A percentile compares a stretch with the other conserved stretches of the same genome.
These are phyloP conservation scores for Anhinga rufa DNA, from an alignment of 2,113 vertebrate species.

Conservation along the genomic window DNA sequence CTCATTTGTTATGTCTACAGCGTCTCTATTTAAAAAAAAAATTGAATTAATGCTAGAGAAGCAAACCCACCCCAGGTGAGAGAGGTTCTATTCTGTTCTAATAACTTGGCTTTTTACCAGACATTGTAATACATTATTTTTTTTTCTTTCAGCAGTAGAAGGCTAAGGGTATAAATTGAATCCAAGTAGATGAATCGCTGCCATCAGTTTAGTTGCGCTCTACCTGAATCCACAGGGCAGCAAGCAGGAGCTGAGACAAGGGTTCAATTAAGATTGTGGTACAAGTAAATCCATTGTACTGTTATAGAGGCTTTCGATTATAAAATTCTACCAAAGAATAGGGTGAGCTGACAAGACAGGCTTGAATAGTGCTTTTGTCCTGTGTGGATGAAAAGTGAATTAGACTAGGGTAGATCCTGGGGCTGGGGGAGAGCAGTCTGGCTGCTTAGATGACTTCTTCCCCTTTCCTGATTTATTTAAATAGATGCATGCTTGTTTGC, in stretches of 20 bases:
- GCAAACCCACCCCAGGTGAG: slow-evolving; percentile 14
- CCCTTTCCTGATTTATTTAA: neutral
- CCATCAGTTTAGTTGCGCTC: slow-evolving; percentile 5
- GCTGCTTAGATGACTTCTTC: neutral
- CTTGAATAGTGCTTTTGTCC: neutral
- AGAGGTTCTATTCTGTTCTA: slow-evolving; percentile 12
- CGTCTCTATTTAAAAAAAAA: neutral
- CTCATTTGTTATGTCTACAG: neutral
- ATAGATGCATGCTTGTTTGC: neutral
- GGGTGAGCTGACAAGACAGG: neutral
- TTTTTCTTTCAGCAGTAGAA: slow-evolving; percentile 22
- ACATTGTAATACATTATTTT: neutral
- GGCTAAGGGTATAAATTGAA: slow-evolving; percentile 36
- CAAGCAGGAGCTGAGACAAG: neutral
- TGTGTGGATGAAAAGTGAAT: neutral
- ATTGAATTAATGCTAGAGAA: neutral
- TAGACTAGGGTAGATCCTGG: neutral
- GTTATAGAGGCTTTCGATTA: neutral
- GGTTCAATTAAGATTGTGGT: slow-evolving; percentile 19
- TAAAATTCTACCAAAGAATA: neutral
- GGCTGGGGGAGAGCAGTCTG: neutral
- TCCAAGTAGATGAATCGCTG: slow-evolving; percentile 24
- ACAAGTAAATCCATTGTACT: neutral
- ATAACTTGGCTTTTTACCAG: slow-evolving; percentile 51
- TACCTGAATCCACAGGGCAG: slow-evolving; percentile 27